Evolutionary conservation across 2,888 invertebrate species (phyloP).

Genomic region (Mimas tiliae): DNA sequence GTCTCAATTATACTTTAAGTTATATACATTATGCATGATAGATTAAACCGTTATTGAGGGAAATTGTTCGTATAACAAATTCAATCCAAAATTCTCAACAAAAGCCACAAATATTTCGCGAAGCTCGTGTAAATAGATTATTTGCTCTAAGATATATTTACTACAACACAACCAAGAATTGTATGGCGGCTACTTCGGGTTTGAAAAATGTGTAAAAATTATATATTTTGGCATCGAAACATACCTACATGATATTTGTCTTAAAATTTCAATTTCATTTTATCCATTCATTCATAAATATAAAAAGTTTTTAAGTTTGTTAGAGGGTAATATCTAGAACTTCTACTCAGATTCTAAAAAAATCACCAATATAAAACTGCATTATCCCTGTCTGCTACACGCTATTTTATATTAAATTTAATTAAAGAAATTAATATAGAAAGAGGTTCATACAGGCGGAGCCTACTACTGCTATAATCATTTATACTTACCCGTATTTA

Average conservation of each 20-base stretch:
- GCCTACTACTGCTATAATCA: background rate
- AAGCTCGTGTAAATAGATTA: constrained; percentile 34
- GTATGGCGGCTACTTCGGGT: background rate
- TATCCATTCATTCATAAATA: too few relatives aligned
- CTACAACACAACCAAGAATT: background rate
- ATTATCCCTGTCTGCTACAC: too few relatives aligned
- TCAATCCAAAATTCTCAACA: constrained; percentile 34
- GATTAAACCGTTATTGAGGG: constrained; percentile 32
- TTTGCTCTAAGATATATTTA: constrained; percentile 6
- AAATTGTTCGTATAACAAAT: constrained; percentile 36
- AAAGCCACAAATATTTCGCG: constrained; percentile 34
- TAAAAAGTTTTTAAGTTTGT: too few relatives aligned
- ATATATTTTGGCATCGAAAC: background rate
- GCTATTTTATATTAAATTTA: too few relatives aligned
- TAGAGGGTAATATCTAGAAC: too few relatives aligned
- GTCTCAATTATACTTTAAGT: background rate
- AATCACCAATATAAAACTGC: too few relatives aligned
- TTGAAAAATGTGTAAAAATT: background rate
- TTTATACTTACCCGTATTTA: constrained; percentile 90
- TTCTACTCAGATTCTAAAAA: too few relatives aligned
- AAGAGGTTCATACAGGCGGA: too few relatives aligned
- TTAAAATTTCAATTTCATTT: too few relatives aligned
- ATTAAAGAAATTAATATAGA: too few relatives aligned
- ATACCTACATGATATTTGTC: too few relatives aligned
- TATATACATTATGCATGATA: constrained; percentile 19